These are phyloP conservation scores for Sinocyclocheilus grahami DNA, from an alignment of 2,113 vertebrate genomes.

Conservation along the genomic window DNA sequence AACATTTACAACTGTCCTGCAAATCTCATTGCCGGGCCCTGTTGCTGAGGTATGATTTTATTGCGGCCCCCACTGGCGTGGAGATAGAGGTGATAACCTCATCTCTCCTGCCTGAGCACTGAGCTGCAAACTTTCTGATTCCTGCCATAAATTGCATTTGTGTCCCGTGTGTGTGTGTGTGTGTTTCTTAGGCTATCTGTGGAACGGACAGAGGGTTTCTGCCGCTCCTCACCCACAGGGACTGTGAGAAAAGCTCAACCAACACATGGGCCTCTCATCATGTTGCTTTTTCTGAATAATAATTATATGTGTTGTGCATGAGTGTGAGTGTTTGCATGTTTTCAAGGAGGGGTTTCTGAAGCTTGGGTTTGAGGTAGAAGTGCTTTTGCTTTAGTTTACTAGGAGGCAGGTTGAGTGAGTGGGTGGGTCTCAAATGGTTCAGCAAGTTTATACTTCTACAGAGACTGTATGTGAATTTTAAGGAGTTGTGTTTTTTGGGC, in stretches of 20 bases:
- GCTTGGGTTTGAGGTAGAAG: conserved; percentile 3
- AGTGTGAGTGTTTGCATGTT: neutral
- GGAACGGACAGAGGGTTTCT: conserved; percentile 20
- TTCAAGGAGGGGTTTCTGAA: neutral
- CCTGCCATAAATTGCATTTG: conserved; percentile 66
- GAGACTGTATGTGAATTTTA: conserved; percentile 1
- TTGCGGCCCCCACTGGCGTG: conserved; percentile 68
- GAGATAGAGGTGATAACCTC: conserved; percentile 69
- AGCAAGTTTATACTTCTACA: conserved; percentile 1
- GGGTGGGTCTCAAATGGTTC: conserved; percentile 4
- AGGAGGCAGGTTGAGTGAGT: conserved; percentile 20
- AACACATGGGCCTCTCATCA: neutral
- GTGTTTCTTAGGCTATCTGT: conserved; percentile 18
- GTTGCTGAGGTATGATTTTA: conserved; percentile 69
- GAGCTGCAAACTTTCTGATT: conserved; percentile 61
- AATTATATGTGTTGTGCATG: neutral
- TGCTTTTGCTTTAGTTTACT: neutral
- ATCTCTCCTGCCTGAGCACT: conserved; percentile 63
- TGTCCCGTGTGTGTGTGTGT: conserved; percentile 45
- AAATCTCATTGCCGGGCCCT: conserved; percentile 65
- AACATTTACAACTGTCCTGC: conserved; percentile 71
- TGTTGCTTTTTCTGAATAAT: neutral
- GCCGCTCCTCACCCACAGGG: neutral
- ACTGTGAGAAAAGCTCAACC: neutral
- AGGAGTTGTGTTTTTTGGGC: neutral